phyloP scores from a whole-genome alignment of 2,797 vertebrate species.

The Fistularia commersonii region DNA sequence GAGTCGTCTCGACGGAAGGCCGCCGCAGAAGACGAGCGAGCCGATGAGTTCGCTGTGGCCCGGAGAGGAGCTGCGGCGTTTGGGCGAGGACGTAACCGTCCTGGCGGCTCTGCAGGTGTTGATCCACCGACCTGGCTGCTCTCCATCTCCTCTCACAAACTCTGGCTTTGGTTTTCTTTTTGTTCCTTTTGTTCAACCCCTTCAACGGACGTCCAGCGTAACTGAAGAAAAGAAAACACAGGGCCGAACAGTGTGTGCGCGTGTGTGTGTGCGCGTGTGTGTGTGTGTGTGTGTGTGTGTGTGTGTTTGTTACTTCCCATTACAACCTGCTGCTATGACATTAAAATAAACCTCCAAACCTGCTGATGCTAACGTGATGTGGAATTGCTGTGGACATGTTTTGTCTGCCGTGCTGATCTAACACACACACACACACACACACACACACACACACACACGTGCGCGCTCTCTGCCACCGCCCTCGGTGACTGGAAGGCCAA shows the following conservation, averaged over 20 bases:
- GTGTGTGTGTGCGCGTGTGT: conserved; percentile 68
- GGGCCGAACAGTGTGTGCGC: conserved; percentile 63
- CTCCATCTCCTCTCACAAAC: conserved; percentile 51
- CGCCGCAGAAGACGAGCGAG: conserved; percentile 9
- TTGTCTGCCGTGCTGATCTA: background rate
- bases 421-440: conserved; percentile 7
- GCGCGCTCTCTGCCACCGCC: too few species aligned
- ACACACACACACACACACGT: background rate
- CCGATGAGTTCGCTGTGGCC: too few species aligned
- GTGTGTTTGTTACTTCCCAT: conserved; percentile 69
- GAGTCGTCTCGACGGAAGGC: conserved; percentile 7
- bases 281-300: conserved; percentile 59
- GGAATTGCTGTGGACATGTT: conserved; percentile 52
- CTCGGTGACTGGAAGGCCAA: too few species aligned
- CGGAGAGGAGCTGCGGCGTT: conserved; percentile 51
- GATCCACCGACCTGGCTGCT: conserved; percentile 51
- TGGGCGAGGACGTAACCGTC: conserved; percentile 59
- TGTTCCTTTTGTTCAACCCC: background rate
- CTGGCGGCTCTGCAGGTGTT: conserved; percentile 48
- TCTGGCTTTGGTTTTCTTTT: conserved; percentile 23
- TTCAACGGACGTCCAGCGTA: conserved; percentile 48
- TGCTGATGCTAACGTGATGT: conserved; percentile 68
- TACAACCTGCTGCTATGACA: conserved; percentile 74
- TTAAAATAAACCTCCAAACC: conserved; percentile 71
- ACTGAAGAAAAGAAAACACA: conserved; percentile 50